Percentiles rank a stretch among this genome's conserved stretches.
phyloP scores from a whole-genome alignment of 2,113 vertebrate genomes.

The Hippocampus comes region DNA sequence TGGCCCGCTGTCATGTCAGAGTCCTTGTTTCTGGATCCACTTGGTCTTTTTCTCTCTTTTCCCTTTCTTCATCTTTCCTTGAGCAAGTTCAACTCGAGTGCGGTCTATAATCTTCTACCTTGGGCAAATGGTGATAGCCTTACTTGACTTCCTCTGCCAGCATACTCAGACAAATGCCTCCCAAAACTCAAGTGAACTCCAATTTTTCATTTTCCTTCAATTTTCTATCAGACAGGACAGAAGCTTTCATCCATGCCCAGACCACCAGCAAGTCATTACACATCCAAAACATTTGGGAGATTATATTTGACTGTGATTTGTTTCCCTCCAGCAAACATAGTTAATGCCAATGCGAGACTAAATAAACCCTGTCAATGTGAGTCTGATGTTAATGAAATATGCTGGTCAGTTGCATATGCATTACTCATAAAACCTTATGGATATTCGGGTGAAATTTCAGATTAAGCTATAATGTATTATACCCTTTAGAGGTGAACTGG shows the following conservation, averaged over 20 bases:
- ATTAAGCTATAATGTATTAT: too few relatives aligned
- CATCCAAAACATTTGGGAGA: slow-evolving; percentile 10
- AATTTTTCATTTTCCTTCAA: slow-evolving; percentile 26
- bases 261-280: slow-evolving; percentile 14
- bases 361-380: too few relatives aligned
- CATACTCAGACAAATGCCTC: slow-evolving; percentile 19
- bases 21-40: slow-evolving; percentile 11
- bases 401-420: too few relatives aligned
- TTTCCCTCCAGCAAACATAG: slow-evolving; percentile 17
- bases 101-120: slow-evolving; percentile 1
- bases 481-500: too few relatives aligned
- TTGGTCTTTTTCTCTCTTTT: slow-evolving; percentile 5
- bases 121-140: slow-evolving; percentile 11
- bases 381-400: too few relatives aligned
- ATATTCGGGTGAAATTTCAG: too few relatives aligned
- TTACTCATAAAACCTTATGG: too few relatives aligned
- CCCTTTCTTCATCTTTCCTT: background rate
- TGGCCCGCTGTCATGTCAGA: slow-evolving; percentile 6
- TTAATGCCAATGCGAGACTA: background rate
- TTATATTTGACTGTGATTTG: slow-evolving; percentile 10
- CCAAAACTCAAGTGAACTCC: slow-evolving; percentile 29
- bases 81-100: slow-evolving; percentile 5
- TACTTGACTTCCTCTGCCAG: slow-evolving; percentile 10
- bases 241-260: background rate
- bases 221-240: slow-evolving; percentile 23